Base-by-base conservation (phyloP, 2,888 invertebrate genomes). In the Pseudococcus viburni region DNA sequence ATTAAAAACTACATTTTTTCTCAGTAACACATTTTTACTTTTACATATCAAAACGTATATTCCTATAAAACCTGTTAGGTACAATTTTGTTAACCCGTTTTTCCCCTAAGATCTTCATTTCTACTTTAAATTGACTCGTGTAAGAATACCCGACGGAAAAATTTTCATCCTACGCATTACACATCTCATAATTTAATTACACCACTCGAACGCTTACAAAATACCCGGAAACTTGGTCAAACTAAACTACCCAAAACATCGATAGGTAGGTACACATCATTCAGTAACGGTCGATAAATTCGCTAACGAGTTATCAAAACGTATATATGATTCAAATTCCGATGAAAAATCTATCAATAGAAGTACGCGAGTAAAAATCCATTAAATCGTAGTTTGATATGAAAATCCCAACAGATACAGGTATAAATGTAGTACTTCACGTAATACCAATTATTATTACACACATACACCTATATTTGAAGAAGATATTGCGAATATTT, bases 151-250 rank as follows among this genome's bases (percentile, higher is more conserved):
- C 26, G 3, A 3, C 1, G 26, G 26, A 33, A 33, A 33, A 33
- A 33, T 33, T 33, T 33, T 33, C 26, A 33, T 33, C 26, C 26
- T 33, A 33, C 26, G 26, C 1, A 33, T 33, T 33, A 33, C 17
- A 15, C 59, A n/a, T 59, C 6, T n/a, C 59, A 55, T 59, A n/a
- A n/a, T n/a, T 5, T 59, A 26, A 73, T 33, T 73, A 73, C 33
- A 33, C 68, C 15, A 26, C 15, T 2, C 12, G 26, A 11, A 26
- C 68, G 68, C 26, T 73, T 11, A 73, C 26, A 73, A 73, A 73
- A 73, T 12, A 73, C 33, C 68, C 68, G 68, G 68, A 73, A 73
- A 73, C 33, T 73, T 73, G 68, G 68, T 73, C 68, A 73, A 26
- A 15, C 6, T 73, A 73, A 73, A 73, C 33, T 73, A 33, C 11